Evolutionary conservation across 2,113 vertebrate species (phyloP).

Genomic region (Butorides virescens): DNA sequence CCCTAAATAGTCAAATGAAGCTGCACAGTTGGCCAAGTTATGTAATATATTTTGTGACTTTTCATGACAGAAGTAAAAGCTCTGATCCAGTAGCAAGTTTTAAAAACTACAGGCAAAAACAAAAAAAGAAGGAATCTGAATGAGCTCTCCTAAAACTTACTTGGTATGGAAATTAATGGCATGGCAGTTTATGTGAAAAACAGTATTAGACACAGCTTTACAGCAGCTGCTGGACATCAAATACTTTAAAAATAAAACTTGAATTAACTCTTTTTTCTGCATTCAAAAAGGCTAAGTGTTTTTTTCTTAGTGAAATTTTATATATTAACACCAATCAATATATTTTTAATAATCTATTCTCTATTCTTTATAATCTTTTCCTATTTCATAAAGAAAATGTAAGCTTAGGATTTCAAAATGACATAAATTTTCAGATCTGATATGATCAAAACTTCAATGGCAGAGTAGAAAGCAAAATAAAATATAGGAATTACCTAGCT

Average conservation of each 20-base stretch:
- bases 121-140: not conserved
- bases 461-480: not conserved
- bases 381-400: not conserved
- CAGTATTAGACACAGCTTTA: not conserved
- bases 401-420: not conserved
- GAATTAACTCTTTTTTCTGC: not conserved
- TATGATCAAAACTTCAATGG: not conserved
- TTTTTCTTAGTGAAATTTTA: not conserved
- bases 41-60: not conserved
- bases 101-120: not conserved
- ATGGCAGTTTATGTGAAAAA: not conserved
- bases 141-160: not conserved
- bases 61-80: not conserved
- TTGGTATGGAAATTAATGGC: not conserved
- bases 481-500: not conserved
- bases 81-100: not conserved
- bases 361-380: not conserved
- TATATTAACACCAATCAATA: not conserved
- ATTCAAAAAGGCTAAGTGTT: not conserved
- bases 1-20: not conserved
- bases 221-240: not conserved
- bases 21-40: not conserved
- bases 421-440: not conserved
- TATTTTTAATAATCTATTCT: not conserved
- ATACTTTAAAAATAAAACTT: not conserved